phyloP scores from a whole-genome alignment of 2,797 vertebrate genomes.

The Gadopsis marmoratus region DNA sequence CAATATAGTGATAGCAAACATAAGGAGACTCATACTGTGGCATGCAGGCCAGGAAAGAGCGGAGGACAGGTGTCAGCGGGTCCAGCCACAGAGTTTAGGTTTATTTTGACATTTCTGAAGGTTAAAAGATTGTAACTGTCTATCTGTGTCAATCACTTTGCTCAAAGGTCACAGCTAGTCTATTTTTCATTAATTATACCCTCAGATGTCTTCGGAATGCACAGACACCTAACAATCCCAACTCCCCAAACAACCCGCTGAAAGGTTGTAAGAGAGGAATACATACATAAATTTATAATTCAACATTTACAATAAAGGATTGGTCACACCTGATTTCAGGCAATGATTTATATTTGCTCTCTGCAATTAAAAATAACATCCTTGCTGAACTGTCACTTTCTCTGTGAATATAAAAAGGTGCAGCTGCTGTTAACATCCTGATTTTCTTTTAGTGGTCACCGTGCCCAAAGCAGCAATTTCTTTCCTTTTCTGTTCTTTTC shows the following conservation, averaged over 20 bases:
- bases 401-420: not conserved
- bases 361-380: constrained; percentile 6
- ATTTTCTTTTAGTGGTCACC: not conserved
- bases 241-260: constrained; percentile 55
- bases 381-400: not conserved
- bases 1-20: constrained; percentile 83
- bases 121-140: constrained; percentile 88
- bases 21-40: constrained; percentile 72
- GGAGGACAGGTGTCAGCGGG: constrained; percentile 78
- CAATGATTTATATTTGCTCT: constrained; percentile 13
- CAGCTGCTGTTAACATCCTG: not conserved
- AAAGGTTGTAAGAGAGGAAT: constrained; percentile 70
- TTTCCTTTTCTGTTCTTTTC: not conserved
- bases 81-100: constrained; percentile 77
- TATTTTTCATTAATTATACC: constrained; percentile 86
- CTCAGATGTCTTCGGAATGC: constrained; percentile 75
- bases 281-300: constrained; percentile 64
- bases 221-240: constrained; percentile 63
- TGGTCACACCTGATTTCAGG: constrained; percentile 15
- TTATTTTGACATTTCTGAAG: constrained; percentile 87
- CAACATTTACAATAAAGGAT: constrained; percentile 33
- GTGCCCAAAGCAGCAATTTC: not conserved
- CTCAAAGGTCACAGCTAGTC: constrained; percentile 86
- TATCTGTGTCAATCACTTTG: constrained; percentile 84
- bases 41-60: constrained; percentile 47